Percentiles rank a stretch among this genome's conserved stretches.
Conservation (phyloP, 2,113 vertebrate species). For the Thinocorus orbignyianus region DNA sequence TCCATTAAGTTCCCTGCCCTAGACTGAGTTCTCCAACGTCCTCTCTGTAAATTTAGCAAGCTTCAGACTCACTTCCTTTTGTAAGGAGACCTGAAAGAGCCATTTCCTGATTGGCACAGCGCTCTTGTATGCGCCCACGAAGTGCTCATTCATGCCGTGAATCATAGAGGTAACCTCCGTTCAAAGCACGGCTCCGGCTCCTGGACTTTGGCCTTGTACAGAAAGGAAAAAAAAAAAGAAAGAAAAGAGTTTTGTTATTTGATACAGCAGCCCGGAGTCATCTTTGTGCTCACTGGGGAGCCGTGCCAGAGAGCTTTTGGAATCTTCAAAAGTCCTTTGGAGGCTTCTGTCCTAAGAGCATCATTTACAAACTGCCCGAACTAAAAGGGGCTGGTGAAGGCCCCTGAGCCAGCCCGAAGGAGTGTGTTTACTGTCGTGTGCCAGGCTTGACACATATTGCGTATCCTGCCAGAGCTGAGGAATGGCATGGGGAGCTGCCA, state of each 20-base stretch:
- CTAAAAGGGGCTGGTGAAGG: not conserved
- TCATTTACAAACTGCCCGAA: not conserved
- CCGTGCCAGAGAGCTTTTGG: not conserved
- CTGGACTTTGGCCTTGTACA: not conserved
- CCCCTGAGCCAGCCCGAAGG: not conserved
- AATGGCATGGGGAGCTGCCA: not conserved
- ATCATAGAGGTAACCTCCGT: slow-evolving; percentile 58
- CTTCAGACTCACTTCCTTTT: slow-evolving; percentile 57
- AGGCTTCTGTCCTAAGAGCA: not conserved
- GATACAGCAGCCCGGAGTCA: not conserved
- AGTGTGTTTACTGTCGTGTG: not conserved
- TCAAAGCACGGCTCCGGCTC: not conserved
- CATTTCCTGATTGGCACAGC: slow-evolving; percentile 43
- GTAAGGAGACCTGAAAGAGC: slow-evolving; percentile 36
- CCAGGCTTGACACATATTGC: not conserved
- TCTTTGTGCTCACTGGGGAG: not conserved
- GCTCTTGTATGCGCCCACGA: slow-evolving; percentile 14
- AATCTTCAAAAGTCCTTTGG: no score
- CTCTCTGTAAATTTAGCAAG: slow-evolving; percentile 19
- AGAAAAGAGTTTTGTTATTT: not conserved
- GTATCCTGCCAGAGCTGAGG: slow-evolving; percentile 18
- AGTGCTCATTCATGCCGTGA: slow-evolving; percentile 30
- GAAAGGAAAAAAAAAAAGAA: not conserved
- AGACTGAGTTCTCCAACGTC: not conserved
- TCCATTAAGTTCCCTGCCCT: not conserved